Evolutionary conservation across 2,113 vertebrate genomes (phyloP).

Genomic region (Clarias macrocephalus): DNA sequence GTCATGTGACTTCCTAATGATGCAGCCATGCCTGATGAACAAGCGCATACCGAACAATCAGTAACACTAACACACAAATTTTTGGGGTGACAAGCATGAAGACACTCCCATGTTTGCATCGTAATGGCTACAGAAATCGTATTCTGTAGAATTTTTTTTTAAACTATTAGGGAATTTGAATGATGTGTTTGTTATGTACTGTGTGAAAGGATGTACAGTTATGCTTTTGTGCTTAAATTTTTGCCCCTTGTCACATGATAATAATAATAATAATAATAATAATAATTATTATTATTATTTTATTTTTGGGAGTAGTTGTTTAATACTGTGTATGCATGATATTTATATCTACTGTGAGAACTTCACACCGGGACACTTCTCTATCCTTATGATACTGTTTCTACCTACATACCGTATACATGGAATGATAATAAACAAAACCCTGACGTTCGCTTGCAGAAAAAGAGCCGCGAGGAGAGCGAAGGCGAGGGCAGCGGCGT

Average conservation of each 20-base stretch:
- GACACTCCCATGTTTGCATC: background rate
- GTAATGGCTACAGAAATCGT: background rate
- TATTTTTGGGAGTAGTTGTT: background rate
- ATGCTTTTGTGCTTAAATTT: too few species aligned
- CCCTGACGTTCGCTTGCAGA: slow-evolving; percentile 67
- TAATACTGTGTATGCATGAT: background rate
- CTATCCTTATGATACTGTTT: background rate
- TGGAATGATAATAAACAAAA: background rate
- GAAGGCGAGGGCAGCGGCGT: slow-evolving; percentile 85
- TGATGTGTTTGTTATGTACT: too few species aligned
- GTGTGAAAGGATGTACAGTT: too few species aligned
- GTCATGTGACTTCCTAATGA: background rate
- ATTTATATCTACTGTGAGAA: background rate
- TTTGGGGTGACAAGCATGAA: background rate
- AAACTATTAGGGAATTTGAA: too few species aligned
- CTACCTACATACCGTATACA: background rate
- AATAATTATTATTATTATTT: background rate
- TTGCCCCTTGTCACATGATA: too few species aligned
- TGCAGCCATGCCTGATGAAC: background rate
- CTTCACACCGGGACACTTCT: background rate
- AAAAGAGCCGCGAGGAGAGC: slow-evolving; percentile 89
- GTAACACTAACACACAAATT: background rate
- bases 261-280: too few species aligned
- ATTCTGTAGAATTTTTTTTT: too few species aligned
- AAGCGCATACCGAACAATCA: background rate